These are phyloP conservation scores for Acleris sparsana DNA, from an alignment of 2,888 invertebrate species.

Conservation along the genomic window DNA sequence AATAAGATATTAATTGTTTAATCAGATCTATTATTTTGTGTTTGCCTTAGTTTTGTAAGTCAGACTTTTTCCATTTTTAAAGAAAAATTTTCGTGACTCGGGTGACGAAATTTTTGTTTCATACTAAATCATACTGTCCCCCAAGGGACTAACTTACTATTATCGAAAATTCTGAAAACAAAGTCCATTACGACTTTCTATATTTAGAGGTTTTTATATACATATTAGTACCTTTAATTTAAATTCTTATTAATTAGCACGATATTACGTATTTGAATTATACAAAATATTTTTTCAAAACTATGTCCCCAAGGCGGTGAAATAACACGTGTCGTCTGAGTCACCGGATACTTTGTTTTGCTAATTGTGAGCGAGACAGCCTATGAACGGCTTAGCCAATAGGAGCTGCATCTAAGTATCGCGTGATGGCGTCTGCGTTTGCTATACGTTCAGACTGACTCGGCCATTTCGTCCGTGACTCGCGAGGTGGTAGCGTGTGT, in stretches of 20 bases:
- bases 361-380: neutral
- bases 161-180: too few species aligned
- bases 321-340: neutral
- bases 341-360: neutral
- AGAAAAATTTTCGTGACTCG: neutral
- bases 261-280: neutral
- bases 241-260: neutral
- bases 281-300: too few species aligned
- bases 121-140: neutral
- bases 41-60: too few species aligned
- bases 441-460: neutral
- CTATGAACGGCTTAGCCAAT: neutral
- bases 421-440: neutral
- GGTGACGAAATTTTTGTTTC: neutral
- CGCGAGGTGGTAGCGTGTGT: neutral
- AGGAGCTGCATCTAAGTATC: neutral
- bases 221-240: neutral
- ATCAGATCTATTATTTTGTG: too few species aligned
- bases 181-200: neutral
- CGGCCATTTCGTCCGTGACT: conserved; percentile 4
- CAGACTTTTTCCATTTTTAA: too few species aligned
- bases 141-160: too few species aligned
- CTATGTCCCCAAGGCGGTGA: neutral
- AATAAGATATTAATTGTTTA: too few species aligned
- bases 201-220: neutral